These are phyloP conservation scores for Danaus plexippus DNA, from an alignment of 1,140 invertebrate genomes.

Conservation along the genomic window DNA sequence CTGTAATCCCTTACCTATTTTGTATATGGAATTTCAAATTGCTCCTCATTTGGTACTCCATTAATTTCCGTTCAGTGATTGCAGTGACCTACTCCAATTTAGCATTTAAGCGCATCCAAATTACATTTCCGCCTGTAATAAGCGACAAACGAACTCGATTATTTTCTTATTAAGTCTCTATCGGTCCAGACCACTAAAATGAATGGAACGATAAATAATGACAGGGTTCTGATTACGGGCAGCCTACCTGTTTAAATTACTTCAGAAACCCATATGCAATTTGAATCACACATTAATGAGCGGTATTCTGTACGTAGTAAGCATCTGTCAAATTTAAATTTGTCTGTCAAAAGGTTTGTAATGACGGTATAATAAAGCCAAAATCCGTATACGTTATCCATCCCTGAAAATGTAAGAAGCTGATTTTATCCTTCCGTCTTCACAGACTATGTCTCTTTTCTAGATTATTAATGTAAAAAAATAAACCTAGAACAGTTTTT, in stretches of 20 bases:
- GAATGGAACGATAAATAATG: conserved; percentile 49
- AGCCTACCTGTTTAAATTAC: conserved; percentile 27
- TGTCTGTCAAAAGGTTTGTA: too few species aligned
- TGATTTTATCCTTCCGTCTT: too few species aligned
- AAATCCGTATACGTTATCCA: too few species aligned
- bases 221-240: conserved; percentile 33
- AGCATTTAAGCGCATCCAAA: conserved; percentile 32
- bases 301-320: too few species aligned
- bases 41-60: conserved; percentile 24
- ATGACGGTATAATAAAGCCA: too few species aligned
- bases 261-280: not conserved
- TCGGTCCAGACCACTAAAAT: conserved; percentile 48
- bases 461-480: too few species aligned
- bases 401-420: too few species aligned
- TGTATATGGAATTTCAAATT: conserved; percentile 22
- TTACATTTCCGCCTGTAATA: conserved; percentile 42
- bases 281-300: too few species aligned
- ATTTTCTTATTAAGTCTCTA: conserved; percentile 61
- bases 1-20: conserved; percentile 19
- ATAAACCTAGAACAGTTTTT: too few species aligned
- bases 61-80: conserved; percentile 26
- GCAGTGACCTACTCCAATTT: conserved; percentile 33
- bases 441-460: too few species aligned
- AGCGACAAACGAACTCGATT: conserved; percentile 51
- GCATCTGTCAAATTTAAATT: too few species aligned